phyloP scores from a whole-genome alignment of 2,113 vertebrate genomes.

The Centropus bengalensis region DNA sequence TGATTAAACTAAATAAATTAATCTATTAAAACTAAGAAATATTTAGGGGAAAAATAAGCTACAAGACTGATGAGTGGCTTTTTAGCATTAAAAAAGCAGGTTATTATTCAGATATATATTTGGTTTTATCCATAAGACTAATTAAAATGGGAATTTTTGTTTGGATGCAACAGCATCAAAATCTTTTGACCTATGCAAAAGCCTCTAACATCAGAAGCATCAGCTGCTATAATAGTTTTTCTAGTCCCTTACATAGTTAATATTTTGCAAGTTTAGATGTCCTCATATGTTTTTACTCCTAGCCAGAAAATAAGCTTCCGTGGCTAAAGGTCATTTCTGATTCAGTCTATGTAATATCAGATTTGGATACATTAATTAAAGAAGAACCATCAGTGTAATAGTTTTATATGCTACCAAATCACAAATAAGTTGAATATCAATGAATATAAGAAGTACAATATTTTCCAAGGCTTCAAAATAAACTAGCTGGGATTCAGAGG shows the following conservation, averaged over 20 bases:
- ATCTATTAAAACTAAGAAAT: not conserved
- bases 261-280: not conserved
- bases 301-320: not conserved
- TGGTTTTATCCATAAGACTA: not conserved
- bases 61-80: rapidly evolving
- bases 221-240: not conserved
- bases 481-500: not conserved
- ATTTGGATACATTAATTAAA: not conserved
- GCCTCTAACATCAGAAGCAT: not conserved
- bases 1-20: not conserved
- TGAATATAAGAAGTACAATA: not conserved
- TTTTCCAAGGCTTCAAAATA: not conserved
- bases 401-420: not conserved
- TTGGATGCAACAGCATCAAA: not conserved
- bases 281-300: not conserved
- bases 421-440: not conserved
- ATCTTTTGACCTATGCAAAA: not conserved
- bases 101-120: not conserved
- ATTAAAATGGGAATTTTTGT: not conserved
- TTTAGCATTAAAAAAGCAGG: not conserved
- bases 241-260: not conserved
- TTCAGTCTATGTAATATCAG: not conserved
- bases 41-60: not conserved
- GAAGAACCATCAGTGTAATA: not conserved
- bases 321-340: not conserved